phyloP scores from a whole-genome alignment of 2,113 vertebrate species.

The Oncorhynchus keta region DNA sequence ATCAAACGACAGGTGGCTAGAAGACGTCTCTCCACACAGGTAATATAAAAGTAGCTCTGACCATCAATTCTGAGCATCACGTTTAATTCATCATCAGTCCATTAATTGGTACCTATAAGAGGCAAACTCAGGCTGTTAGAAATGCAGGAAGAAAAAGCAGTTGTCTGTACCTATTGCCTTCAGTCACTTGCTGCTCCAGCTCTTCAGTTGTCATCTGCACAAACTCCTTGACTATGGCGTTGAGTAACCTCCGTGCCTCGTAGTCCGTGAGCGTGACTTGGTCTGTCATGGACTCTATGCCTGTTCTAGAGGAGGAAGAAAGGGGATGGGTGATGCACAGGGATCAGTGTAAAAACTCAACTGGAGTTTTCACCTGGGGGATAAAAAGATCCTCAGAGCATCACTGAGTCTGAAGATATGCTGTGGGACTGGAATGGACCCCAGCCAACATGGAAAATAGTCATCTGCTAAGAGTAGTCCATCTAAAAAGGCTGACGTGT shows the following conservation, averaged over 20 bases:
- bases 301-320: slow-evolving; percentile 70
- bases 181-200: slow-evolving; percentile 79
- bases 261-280: slow-evolving; percentile 81
- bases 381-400: background rate
- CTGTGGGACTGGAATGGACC: slow-evolving; percentile 53
- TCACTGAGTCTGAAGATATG: slow-evolving; percentile 47
- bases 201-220: slow-evolving; percentile 87
- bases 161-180: slow-evolving; percentile 84
- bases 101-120: background rate
- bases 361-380: slow-evolving; percentile 30
- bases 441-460: slow-evolving; percentile 56
- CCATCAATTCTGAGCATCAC: background rate
- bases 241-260: slow-evolving; percentile 86
- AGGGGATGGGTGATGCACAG: slow-evolving; percentile 1
- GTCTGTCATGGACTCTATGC: slow-evolving; percentile 80
- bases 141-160: background rate
- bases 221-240: slow-evolving; percentile 87
- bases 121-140: background rate
- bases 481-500: slow-evolving; percentile 43
- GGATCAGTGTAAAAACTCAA: slow-evolving; percentile 27
- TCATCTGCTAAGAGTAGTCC: slow-evolving; percentile 65
- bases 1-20: slow-evolving; percentile 6
- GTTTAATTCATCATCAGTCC: background rate
- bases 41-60: background rate
- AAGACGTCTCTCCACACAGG: background rate